These are phyloP conservation scores for Xenops minutus DNA, from an alignment of 2,797 vertebrate species.

Conservation along the genomic window DNA sequence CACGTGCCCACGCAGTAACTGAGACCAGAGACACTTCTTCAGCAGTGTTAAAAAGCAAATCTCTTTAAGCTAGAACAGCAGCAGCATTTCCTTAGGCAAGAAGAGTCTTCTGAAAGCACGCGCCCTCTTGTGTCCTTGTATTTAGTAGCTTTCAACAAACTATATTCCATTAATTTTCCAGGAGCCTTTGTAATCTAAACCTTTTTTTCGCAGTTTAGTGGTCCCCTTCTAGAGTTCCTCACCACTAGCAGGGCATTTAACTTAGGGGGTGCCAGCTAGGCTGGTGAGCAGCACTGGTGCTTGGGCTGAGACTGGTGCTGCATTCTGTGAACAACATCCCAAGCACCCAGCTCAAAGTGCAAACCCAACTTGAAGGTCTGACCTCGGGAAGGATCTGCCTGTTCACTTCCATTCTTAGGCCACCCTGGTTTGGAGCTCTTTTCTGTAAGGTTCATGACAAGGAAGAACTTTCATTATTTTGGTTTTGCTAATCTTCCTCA, in stretches of 20 bases:
- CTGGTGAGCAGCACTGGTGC: not conserved
- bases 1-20: not conserved
- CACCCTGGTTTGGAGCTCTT: rapidly evolving
- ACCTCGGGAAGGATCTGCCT: not conserved
- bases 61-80: not conserved
- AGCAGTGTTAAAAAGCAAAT: not conserved
- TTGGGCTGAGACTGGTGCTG: not conserved
- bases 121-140: not conserved
- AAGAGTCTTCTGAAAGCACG: not conserved
- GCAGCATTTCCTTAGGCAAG: not conserved
- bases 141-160: not conserved
- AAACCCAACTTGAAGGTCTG: not conserved
- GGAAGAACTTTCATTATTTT: not conserved
- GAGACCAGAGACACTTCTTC: not conserved
- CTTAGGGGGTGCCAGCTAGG: not conserved
- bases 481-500: not conserved
- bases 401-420: not conserved
- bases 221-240: not conserved
- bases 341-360: rapidly evolving
- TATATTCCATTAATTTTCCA: not conserved
- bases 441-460: rapidly evolving
- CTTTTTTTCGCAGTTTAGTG: not conserved
- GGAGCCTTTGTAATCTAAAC: not conserved
- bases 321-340: rapidly evolving
- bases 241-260: not conserved